phyloP scores from a whole-genome alignment of 2,113 vertebrate species.

The Alces alces region DNA sequence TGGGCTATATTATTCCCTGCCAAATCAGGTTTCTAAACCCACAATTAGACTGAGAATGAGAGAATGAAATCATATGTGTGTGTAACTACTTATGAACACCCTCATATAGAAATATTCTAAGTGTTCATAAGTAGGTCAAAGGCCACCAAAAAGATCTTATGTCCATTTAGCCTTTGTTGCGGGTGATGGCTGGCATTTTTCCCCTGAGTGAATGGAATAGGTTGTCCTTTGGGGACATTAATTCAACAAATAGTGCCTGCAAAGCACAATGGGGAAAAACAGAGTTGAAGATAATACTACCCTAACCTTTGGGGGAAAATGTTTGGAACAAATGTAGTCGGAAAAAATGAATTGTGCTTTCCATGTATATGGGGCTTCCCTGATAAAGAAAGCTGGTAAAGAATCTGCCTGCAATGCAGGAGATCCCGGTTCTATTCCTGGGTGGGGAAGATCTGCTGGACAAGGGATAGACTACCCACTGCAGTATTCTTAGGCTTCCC shows the following conservation, averaged over 20 bases:
- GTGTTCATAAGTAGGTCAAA: conserved; percentile 30
- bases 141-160: not conserved
- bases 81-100: conserved; percentile 6
- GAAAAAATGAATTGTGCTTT: not conserved
- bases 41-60: conserved; percentile 33
- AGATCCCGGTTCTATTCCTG: not conserved
- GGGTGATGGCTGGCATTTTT: not conserved
- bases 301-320: not conserved
- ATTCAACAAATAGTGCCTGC: not conserved
- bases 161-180: not conserved
- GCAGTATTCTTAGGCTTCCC: not conserved
- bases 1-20: not conserved
- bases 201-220: not conserved
- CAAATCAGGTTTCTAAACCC: conserved; percentile 23
- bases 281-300: not conserved
- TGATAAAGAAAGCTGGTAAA: not conserved
- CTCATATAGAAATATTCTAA: not conserved
- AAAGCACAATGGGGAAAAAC: not conserved
- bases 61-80: conserved; percentile 35
- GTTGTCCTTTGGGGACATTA: not conserved
- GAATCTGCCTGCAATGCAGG: not conserved
- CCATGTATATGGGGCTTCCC: not conserved
- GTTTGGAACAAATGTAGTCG: not conserved
- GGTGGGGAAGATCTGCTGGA: not conserved
- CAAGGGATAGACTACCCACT: not conserved